Base-by-base conservation (phyloP, 2,113 vertebrate genomes). In the Leucoraja erinaceus region DNA sequence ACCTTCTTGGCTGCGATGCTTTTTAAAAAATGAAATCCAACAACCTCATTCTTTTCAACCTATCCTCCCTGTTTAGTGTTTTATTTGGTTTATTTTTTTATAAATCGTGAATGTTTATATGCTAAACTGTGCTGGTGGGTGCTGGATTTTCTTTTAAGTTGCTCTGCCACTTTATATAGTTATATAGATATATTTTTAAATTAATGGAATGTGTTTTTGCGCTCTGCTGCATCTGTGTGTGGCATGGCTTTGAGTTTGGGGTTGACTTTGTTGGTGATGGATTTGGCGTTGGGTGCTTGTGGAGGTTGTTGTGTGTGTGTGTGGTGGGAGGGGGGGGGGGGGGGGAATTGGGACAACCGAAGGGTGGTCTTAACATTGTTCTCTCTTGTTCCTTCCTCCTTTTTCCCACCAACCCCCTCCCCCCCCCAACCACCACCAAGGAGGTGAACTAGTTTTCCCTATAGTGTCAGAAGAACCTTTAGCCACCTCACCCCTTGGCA, bases 381-480 rank as follows among this genome's bases (percentile, higher is more conserved):
- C 94, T 94, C 88, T 96, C 72, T 93, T 96, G 86, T 95, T 93
- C 98, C 95, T 97, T 97, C 94, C 93, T 96, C 95, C 96, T 95
- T 96, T 47, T 3, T 3, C 38, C 38, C 38, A 0, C 38, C 38
- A 0, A 0, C 38, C 38, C 38, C 38, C 3, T 3, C 38, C 3
- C 38, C 38, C 38, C 38, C 38, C 38, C 38, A 47, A 0, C 38
- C 0, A 47, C 38, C 38, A 47, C 38, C 38, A 47, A 99, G 98
- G 98, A 99, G 99, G 97, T 97, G 98, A 99, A 97, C 98, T 99
- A 99, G 98, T 98, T 97, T 96, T 97, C 95, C 98, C 97, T 96
- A 96, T 98, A 97, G 97, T 98, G 97, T 97, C 99, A 97, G 97
- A 99, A 97, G 98, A 99, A 96, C 98, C 98, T 97, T 97, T 99